Percentiles rank a stretch among this genome's conserved stretches.
Conservation (phyloP, 2,113 vertebrate genomes). For the Cephalopholis sonnerati region DNA sequence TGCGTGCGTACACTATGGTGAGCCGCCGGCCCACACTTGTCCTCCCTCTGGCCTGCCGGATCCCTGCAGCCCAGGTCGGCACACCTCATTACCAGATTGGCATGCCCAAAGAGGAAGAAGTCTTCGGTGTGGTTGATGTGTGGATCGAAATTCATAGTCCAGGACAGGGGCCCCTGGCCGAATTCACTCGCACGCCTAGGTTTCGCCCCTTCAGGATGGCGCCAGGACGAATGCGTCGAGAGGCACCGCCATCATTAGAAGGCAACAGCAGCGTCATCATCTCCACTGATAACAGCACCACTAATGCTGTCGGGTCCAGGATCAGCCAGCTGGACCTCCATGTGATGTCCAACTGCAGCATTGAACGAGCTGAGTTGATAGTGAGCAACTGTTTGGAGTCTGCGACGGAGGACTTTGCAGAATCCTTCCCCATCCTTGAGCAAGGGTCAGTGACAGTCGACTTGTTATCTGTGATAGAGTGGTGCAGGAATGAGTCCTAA, state of each 20-base stretch:
- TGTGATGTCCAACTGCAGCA: conserved; percentile 64
- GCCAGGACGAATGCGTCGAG: not conserved
- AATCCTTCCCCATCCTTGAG: conserved; percentile 19
- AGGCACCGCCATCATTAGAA: not conserved
- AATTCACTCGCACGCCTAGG: not conserved
- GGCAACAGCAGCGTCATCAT: not conserved
- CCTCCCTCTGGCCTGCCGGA: conserved; percentile 80
- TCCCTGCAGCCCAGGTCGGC: conserved; percentile 33
- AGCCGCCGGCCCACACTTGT: conserved; percentile 65
- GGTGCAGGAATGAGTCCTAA: no score
- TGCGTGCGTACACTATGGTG: conserved; percentile 56
- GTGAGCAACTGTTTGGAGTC: conserved; percentile 67
- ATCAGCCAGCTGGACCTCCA: conserved; percentile 69
- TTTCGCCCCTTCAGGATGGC: not conserved
- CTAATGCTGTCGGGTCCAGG: not conserved
- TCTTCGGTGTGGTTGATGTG: conserved; percentile 57
- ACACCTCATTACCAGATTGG: not conserved
- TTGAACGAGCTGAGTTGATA: conserved; percentile 60
- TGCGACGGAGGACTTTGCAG: conserved; percentile 61
- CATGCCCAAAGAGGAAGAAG: conserved; percentile 53
- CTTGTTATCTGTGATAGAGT: not conserved
- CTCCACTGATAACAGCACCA: not conserved
- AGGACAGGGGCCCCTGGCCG: conserved; percentile 61
- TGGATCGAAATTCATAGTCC: conserved; percentile 69
- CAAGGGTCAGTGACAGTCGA: conserved; percentile 70